Evolutionary conservation across 2,113 vertebrate genomes (phyloP).

Genomic region (Malurus elegans): DNA sequence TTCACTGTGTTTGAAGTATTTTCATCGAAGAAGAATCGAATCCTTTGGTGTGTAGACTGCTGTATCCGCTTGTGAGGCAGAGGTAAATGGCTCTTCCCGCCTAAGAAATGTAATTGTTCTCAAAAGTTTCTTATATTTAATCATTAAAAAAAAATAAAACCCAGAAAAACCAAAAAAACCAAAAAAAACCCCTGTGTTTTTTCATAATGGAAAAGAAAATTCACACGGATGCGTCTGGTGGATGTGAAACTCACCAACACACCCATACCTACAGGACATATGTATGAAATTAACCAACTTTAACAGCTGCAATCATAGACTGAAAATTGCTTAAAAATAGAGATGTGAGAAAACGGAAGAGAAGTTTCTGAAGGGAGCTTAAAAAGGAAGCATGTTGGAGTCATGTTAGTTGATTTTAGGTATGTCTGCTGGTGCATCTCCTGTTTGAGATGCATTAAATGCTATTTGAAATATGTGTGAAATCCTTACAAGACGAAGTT

Average conservation of each 20-base stretch:
- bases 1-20: not conserved
- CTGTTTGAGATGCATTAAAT: not conserved
- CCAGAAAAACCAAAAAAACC: too few species aligned
- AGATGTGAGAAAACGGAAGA: not conserved
- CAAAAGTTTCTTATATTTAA: not conserved
- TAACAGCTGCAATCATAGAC: not conserved
- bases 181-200: not conserved
- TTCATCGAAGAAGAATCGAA: not conserved
- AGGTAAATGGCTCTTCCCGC: not conserved
- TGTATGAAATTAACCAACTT: not conserved
- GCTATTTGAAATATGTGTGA: not conserved
- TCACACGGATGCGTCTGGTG: accelerated
- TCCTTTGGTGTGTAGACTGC: not conserved
- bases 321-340: not conserved
- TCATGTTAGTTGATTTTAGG: not conserved
- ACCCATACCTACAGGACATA: accelerated
- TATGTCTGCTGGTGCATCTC: not conserved
- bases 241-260: not conserved
- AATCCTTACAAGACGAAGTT: not conserved
- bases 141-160: not conserved
- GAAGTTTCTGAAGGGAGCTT: not conserved
- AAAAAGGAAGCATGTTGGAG: not conserved
- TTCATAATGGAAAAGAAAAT: not conserved
- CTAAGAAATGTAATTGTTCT: not conserved
- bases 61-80: not conserved